Evolutionary conservation across 2,113 vertebrate species (phyloP), one percentile per base, ranked within the genome.

Genomic region (Cavia aperea): DNA sequence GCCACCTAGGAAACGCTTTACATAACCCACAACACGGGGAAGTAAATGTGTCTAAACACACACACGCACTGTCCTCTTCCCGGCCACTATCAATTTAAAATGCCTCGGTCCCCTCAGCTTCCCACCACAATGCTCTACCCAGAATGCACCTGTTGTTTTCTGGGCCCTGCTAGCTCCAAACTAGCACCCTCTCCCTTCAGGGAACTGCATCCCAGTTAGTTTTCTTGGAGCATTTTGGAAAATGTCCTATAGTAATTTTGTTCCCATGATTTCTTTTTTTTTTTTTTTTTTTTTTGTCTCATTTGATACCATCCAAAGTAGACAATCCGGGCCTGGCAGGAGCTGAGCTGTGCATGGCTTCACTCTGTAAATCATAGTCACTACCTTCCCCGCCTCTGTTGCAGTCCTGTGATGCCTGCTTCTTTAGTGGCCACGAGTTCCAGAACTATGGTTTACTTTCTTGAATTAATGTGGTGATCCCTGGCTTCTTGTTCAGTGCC

Each of bases 151-250:
- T 98, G 98, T 36, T 99, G 99, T 96, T 98, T 98, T 92, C 99
- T 99, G 95, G 99, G 99, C 13, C 99, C 97, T 21, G 99, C 97
- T 60, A 97, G 98, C 97, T 99, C 99, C 95, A 99, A 97, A 5
- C 98, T 98, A 16, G 98, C 97, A 6, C 98, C 97, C 95, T 99
- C 99, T 88, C 99, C 99, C 10, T 97, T 99, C 97, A 98, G 96
- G 0, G 98, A 97, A 26, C 98, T 98, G 63, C 98, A 98, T 91
- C 99, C 98, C 96, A 99, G 99, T 96, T 99, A 99, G 70, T 98
- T 98, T 96, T 99, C 99, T 89, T 98, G 97, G 56, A 99, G 97
- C 98, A 99, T 98, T 96, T 99, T 98, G 18, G 99, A 99, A 94
- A 99, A 98, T 70, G 99, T 99, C 98, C 98, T 99, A 95, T 99